These are phyloP conservation scores for Eulemur macaco DNA, from an alignment of 2,113 vertebrate genomes.

Conservation along the genomic window DNA sequence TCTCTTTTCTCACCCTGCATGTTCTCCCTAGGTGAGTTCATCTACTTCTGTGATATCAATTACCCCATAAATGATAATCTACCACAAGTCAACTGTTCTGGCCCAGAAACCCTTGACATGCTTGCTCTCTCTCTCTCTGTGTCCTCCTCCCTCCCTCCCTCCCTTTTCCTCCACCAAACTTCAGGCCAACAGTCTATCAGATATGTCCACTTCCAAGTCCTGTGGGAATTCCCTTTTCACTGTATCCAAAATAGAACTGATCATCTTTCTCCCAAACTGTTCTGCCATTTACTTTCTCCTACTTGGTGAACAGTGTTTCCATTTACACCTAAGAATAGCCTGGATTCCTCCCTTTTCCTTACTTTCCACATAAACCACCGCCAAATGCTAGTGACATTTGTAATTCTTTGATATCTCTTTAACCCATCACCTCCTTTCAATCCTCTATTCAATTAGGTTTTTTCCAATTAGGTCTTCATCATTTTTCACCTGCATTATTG, in stretches of 20 bases:
- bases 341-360: neutral
- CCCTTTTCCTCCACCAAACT: neutral
- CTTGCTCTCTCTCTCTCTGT: too few species aligned
- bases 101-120: neutral
- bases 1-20: neutral
- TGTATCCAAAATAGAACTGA: neutral
- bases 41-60: neutral
- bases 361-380: neutral
- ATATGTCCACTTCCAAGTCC: neutral
- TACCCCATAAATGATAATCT: neutral
- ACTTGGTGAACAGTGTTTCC: neutral
- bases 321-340: neutral
- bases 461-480: neutral
- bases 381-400: neutral
- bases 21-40: neutral
- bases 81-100: neutral
- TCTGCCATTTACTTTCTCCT: neutral
- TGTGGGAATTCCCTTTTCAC: neutral
- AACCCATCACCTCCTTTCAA: neutral
- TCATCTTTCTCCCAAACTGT: neutral
- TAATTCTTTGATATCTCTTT: neutral
- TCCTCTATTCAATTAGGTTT: neutral
- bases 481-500: neutral
- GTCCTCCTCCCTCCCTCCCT: too few species aligned
- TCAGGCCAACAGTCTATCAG: neutral